Conservation (phyloP, 2,797 vertebrate species). For the Myripristis jacobus region DNA sequence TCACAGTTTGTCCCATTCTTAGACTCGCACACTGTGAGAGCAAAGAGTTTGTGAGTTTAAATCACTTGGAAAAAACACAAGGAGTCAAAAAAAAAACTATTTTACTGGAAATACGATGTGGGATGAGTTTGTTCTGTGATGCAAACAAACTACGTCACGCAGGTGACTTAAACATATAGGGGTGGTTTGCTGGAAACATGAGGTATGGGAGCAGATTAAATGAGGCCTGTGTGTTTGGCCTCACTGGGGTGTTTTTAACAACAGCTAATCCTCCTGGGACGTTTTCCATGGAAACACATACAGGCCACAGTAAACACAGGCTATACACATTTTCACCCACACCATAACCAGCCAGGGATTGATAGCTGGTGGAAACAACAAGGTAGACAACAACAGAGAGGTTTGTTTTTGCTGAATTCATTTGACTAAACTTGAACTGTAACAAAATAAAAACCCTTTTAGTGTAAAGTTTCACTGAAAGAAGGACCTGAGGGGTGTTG, state of each 20-base stretch:
- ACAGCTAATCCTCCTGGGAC: slow-evolving; percentile 59
- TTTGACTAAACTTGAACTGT: too few relatives aligned
- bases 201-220: slow-evolving; percentile 21
- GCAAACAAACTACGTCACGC: not conserved
- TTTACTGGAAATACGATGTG: not conserved
- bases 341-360: not conserved
- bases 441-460: too few relatives aligned
- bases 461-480: slow-evolving; percentile 17
- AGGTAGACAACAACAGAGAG: not conserved
- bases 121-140: not conserved
- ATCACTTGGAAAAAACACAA: not conserved
- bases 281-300: slow-evolving; percentile 61
- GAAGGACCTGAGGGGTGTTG: not conserved
- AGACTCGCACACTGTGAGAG: slow-evolving; percentile 83
- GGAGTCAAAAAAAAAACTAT: not conserved
- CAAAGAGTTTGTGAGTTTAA: not conserved
- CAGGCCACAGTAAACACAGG: slow-evolving; percentile 48
- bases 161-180: not conserved
- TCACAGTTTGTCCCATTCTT: slow-evolving; percentile 87
- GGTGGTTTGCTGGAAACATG: slow-evolving; percentile 30
- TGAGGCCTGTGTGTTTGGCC: slow-evolving; percentile 27
- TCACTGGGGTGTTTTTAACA: slow-evolving; percentile 42
- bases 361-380: too few relatives aligned
- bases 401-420: slow-evolving; percentile 1
- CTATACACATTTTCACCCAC: slow-evolving; percentile 28